These are phyloP conservation scores for Cepaea hortensis DNA, from an alignment of 2,888 invertebrate genomes.

Conservation along the genomic window DNA sequence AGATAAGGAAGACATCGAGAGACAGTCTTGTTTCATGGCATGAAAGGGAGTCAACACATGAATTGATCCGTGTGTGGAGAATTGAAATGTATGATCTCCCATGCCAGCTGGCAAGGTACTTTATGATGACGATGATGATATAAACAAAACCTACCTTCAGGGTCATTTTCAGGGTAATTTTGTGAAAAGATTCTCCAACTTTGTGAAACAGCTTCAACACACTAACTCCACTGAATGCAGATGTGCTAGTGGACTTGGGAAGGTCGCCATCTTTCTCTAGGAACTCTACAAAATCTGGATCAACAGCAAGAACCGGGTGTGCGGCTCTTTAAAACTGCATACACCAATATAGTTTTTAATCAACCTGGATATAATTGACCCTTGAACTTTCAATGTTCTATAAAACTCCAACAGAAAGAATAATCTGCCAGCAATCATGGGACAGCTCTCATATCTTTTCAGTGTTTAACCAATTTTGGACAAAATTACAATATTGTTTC, in stretches of 20 bases:
- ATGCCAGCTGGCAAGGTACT: too few species aligned
- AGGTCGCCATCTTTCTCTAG: slow-evolving; percentile 93
- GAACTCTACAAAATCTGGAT: slow-evolving; percentile 97
- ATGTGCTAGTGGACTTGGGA: slow-evolving; percentile 95
- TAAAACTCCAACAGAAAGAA: too few species aligned
- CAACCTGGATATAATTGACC: too few species aligned
- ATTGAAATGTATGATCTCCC: too few species aligned
- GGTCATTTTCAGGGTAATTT: slow-evolving; percentile 99
- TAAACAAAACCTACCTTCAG: slow-evolving; percentile 84
- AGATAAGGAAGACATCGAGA: too few species aligned
- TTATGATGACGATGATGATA: background rate
- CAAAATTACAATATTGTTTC: background rate
- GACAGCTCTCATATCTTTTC: too few species aligned
- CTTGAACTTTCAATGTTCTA: too few species aligned
- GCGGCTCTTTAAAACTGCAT: slow-evolving; percentile 54
- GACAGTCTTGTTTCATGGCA: too few species aligned
- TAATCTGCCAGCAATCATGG: too few species aligned
- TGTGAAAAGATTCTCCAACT: slow-evolving; percentile 97
- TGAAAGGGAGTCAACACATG: too few species aligned
- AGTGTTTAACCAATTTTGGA: background rate
- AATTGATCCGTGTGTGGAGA: too few species aligned
- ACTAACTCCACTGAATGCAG: slow-evolving; percentile 95
- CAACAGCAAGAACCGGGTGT: slow-evolving; percentile 79
- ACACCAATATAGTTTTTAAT: too few species aligned
- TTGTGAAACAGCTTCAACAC: slow-evolving; percentile 95